Evolutionary conservation across 1,140 invertebrate genomes (phyloP).

Genomic region (Sitodiplosis mosellana): DNA sequence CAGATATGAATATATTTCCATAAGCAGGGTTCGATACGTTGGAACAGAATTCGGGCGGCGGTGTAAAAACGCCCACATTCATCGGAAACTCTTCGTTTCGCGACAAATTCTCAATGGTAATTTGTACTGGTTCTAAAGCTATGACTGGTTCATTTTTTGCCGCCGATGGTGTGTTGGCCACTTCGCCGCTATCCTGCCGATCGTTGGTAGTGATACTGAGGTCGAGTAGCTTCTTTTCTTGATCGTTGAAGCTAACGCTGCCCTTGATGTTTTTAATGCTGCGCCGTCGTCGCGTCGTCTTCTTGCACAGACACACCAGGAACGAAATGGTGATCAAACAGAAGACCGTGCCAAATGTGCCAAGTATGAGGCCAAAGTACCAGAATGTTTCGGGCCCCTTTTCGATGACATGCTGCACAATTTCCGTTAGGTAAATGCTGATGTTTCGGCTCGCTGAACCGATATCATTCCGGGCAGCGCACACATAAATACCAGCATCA

Average conservation of each 20-base stretch:
- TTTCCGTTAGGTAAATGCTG: constrained; percentile 48
- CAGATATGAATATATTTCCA: constrained; percentile 56
- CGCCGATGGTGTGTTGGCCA: constrained; percentile 20
- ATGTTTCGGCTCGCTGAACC: constrained; percentile 49
- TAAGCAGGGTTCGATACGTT: constrained; percentile 34
- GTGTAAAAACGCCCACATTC: constrained; percentile 35
- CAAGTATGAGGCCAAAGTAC: constrained; percentile 25
- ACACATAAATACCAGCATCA: constrained; percentile 65
- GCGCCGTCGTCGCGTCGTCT: constrained; percentile 26
- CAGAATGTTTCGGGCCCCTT: constrained; percentile 25
- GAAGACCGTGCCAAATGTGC: constrained; percentile 23
- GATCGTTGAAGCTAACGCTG: constrained; percentile 62
- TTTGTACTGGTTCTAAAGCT: constrained; percentile 44
- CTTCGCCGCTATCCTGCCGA: constrained; percentile 38
- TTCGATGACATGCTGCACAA: constrained; percentile 32
- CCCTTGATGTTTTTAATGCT: constrained; percentile 45
- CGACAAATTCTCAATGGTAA: constrained; percentile 42
- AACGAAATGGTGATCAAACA: constrained; percentile 20
- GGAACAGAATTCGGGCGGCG: constrained; percentile 42
- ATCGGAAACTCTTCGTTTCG: constrained; percentile 22
- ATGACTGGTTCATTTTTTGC: constrained; percentile 23
- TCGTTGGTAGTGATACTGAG: constrained; percentile 59
- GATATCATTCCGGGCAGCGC: constrained; percentile 53
- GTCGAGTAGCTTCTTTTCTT: constrained; percentile 65
- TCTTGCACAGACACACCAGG: constrained; percentile 33